These are phyloP conservation scores for Aphis gossypii DNA, from an alignment of 1,140 invertebrate genomes.

Conservation along the genomic window DNA sequence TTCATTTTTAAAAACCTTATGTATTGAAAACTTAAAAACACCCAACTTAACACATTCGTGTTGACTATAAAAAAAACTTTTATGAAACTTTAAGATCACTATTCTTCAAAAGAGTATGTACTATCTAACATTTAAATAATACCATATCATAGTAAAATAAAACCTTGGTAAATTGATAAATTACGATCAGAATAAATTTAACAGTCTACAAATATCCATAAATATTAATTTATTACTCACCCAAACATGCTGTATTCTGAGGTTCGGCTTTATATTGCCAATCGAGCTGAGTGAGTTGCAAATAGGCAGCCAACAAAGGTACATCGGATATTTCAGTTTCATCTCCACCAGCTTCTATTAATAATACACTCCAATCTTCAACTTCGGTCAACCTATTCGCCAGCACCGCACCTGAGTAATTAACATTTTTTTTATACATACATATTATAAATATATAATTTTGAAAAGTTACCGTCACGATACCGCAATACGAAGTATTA, in stretches of 20 bases:
- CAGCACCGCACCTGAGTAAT: slow-evolving; percentile 76
- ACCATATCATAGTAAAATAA: background rate
- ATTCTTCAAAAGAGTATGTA: background rate
- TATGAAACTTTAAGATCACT: background rate
- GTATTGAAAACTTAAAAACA: background rate
- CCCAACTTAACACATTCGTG: background rate
- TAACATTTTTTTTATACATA: background rate
- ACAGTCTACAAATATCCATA: background rate
- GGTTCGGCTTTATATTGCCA: slow-evolving; percentile 94
- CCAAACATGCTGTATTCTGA: slow-evolving; percentile 81
- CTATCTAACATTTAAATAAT: background rate
- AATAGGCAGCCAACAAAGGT: slow-evolving; percentile 83
- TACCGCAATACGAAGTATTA: background rate
- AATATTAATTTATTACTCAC: slow-evolving; percentile 64
- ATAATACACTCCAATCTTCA: slow-evolving; percentile 81
- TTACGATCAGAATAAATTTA: background rate
- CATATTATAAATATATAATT: background rate
- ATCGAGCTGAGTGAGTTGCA: slow-evolving; percentile 86
- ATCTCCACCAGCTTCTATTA: slow-evolving; percentile 90
- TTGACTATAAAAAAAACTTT: background rate
- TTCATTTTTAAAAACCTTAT: background rate
- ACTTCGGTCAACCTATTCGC: slow-evolving; percentile 84
- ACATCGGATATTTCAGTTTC: slow-evolving; percentile 91
- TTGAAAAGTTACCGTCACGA: background rate
- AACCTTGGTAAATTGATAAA: background rate